Base-by-base conservation (phyloP, 2,797 vertebrate species). In the Spondyliosoma cantharus region DNA sequence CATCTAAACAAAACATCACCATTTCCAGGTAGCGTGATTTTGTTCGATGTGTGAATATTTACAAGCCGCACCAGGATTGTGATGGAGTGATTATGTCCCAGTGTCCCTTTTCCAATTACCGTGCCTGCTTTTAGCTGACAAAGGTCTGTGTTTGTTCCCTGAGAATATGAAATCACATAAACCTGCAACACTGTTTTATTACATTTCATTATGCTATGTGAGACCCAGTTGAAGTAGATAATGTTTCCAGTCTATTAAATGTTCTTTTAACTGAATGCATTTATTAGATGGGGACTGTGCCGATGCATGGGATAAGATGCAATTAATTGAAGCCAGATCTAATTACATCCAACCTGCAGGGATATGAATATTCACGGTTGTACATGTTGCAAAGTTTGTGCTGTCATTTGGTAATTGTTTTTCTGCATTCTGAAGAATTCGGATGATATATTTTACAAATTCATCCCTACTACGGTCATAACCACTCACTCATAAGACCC, bases 51-150 rank as follows among this genome's bases (percentile, higher is more conserved):
- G 90, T 79, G 83, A 93, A 87, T 83, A 84, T 85, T 82, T 85
- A 86, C 87, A 79, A 80, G 80, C 58, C 42, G 63, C 48, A 72
- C 53, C 45, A 73, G 58, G 46, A 78, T n/a, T 73, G 29, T 76
- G 78, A 89, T 73, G 63, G 67, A 75, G 57, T 62, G 83, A 83
- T 84, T 43, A 61, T 59, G 72, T 93, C 90, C 87, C 91, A 85
- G 56, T 72, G 86, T 89, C 88, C 89, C 91, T 76, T 82, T 80
- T 89, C 83, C 73, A 91, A 93, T 92, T 90, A 89, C 59, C n/a
- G 58, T 52, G 25, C 65, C 73, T 65, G 53, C 62, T 76, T 78
- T 81, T 52, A 78, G 61, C 57, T 52, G 45, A 68, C 76, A 69
- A 37, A 53, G 54, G 54, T 63, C 45, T 65, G 15, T 76, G 43